phyloP scores from a whole-genome alignment of 2,888 invertebrate species.

The Epistrophella euchroma region DNA sequence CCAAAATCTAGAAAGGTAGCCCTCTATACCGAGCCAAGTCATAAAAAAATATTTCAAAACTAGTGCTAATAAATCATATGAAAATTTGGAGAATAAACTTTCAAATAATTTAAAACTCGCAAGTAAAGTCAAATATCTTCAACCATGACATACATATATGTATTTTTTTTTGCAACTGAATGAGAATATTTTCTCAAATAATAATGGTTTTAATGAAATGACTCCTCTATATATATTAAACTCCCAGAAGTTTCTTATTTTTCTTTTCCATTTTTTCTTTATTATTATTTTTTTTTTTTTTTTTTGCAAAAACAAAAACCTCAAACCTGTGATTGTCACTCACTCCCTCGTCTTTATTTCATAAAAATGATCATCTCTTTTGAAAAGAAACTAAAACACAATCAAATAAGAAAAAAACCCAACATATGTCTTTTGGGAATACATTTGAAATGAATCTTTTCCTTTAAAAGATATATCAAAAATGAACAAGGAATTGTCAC shows the following conservation, averaged over 20 bases:
- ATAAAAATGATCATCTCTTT: slow-evolving; percentile 4
- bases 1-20: no score
- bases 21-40: no score
- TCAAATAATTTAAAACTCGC: no score
- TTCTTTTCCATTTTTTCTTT: neutral
- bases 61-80: no score
- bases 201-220: neutral
- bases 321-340: neutral
- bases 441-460: slow-evolving; percentile 38
- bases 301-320: neutral
- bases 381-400: slow-evolving; percentile 21
- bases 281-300: neutral
- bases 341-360: slow-evolving; percentile 7
- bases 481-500: slow-evolving; percentile 50
- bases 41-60: no score
- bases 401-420: neutral
- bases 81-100: no score
- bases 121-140: no score
- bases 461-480: slow-evolving; percentile 35
- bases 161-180: neutral
- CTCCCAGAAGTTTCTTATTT: neutral
- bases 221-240: no score
- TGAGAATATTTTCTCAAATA: neutral
- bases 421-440: slow-evolving; percentile 46
- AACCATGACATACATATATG: no score